phyloP scores from a whole-genome alignment of 2,888 invertebrate genomes.

The Brenthis ino region DNA sequence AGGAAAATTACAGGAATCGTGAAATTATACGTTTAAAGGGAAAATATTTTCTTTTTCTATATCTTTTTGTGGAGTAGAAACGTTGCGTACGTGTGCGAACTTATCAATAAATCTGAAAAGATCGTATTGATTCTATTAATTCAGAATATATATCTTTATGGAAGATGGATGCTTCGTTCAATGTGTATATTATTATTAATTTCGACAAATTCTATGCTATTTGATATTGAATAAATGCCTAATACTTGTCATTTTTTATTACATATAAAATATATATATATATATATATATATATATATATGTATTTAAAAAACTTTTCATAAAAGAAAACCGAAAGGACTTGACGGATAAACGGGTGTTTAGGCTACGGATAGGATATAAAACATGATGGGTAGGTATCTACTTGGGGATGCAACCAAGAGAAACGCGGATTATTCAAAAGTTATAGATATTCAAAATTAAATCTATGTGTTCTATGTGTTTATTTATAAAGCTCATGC shows the following conservation, averaged over 20 bases:
- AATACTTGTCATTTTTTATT: no score
- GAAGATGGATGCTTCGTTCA: slow-evolving; percentile 7
- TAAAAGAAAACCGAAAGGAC: no score
- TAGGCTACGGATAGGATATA: no score
- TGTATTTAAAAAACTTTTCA: no score
- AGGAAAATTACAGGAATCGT: slow-evolving; percentile 21
- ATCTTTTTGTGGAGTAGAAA: slow-evolving; percentile 15
- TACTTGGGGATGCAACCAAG: no score
- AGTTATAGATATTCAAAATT: no score
- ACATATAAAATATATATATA: no score
- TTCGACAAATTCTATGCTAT: slow-evolving; percentile 9
- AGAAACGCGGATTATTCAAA: no score
- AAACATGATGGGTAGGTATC: no score
- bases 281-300: no score
- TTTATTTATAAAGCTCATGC: slow-evolving; percentile 12
- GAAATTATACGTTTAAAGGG: slow-evolving; percentile 20
- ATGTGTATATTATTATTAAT: slow-evolving; percentile 3
- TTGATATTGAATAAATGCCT: not conserved
- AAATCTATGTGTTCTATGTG: not conserved
- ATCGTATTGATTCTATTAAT: slow-evolving; percentile 27
- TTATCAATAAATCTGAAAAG: slow-evolving; percentile 29
- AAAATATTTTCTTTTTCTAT: slow-evolving; percentile 26
- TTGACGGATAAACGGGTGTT: no score
- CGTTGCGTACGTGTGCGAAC: slow-evolving; percentile 23
- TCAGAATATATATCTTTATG: slow-evolving; percentile 21